These are phyloP conservation scores for Allacma fusca DNA, from an alignment of 2,888 invertebrate genomes.

Conservation along the genomic window DNA sequence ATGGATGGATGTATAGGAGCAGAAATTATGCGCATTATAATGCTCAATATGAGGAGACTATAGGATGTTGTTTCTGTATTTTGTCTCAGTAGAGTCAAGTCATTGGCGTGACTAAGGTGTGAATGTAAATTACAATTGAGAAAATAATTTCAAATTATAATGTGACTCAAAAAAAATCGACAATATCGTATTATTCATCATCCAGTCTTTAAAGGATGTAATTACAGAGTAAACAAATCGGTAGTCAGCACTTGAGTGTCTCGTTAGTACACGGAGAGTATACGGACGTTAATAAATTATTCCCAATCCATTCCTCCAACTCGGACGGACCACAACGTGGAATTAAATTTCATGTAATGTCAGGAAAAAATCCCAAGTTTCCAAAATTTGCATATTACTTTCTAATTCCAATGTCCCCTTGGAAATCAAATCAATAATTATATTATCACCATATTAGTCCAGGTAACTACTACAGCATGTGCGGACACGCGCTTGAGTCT, in stretches of 20 bases:
- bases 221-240: conserved; percentile 7
- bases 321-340: no score
- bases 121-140: conserved; percentile 20
- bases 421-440: background rate
- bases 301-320: background rate
- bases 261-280: no score
- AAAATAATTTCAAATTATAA: conserved; percentile 22
- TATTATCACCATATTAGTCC: no score
- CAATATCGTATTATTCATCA: conserved; percentile 6
- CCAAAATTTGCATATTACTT: conserved; percentile 23
- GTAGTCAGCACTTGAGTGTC: background rate
- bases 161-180: background rate
- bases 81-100: background rate
- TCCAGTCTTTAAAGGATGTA: conserved; percentile 2
- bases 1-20: no score
- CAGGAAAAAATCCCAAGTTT: background rate
- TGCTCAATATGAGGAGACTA: background rate
- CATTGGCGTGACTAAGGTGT: conserved; percentile 9
- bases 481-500: no score
- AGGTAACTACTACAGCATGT: no score
- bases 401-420: conserved; percentile 20
- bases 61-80: no score
- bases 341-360: no score
- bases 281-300: background rate
- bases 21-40: background rate